Evolutionary conservation across 23 tunicate genomes (phyloP), one percentile per base, ranked within the genome.

Genomic region (Ascidia mentula): DNA sequence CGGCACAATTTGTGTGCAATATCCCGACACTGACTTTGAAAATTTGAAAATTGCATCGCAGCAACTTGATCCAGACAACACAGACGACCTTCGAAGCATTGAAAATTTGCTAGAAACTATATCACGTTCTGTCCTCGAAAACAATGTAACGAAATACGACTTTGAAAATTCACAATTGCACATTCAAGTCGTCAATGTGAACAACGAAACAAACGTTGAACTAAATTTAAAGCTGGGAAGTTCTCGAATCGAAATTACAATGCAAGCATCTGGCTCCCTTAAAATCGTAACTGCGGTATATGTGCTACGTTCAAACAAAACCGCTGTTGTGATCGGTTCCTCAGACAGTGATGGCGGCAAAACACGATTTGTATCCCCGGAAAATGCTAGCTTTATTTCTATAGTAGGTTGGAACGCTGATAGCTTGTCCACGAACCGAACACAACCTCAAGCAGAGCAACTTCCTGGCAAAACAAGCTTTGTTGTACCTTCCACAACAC

Each of bases 1-100:
- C 79, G 86, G 86, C 45, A 82, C 86, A 0, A 73, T 73, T 73
- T 82, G 86, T 15, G 15, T 42, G 53, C 12, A 42, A 42, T 15
- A 42, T 42, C 53, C 53, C 53, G 53, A 42, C 53, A 42, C 12
- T n/a, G n/a, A n/a, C n/a, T n/a, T n/a, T n/a, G 53, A 42, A 42
- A 42, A 42, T 9, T 15, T 42, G 12, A 42, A 9, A 12, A 42
- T 42, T 15, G 15, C 12, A 9, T 9, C 53, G 53, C 12, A 42
- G 7, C 65, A 53, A 3, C 7, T 53, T 53, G 24, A 53, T 20
- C 65, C 65, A 1, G 13, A 6, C 13, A 53, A 53, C 22, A 9
- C 65, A 53, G 65, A 9, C 1, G 65, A 9, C 7, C 24, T 53
- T 9, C 28, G 24, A 53, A 9, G 24, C 24, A 6, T 53, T 9